A percentile compares a stretch with the other conserved stretches of the same genome.
phyloP scores from a whole-genome alignment of 2,797 vertebrate species.

The Liasis olivaceus region DNA sequence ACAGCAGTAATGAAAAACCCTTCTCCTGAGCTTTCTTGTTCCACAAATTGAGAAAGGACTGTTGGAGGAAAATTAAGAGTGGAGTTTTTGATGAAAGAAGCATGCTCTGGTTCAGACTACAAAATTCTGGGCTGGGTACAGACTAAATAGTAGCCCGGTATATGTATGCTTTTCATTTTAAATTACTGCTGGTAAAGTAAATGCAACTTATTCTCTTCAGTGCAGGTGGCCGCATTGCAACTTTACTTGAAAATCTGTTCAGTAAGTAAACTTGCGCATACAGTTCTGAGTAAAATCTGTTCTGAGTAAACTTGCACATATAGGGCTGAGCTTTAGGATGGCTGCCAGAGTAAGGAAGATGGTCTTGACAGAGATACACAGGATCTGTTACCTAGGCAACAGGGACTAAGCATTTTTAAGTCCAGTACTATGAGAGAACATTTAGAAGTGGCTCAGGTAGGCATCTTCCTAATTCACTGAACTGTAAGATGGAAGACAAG shows the following conservation, averaged over 20 bases:
- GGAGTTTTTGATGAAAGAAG: too few species aligned
- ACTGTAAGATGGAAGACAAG: too few species aligned
- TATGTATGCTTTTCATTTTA: neutral
- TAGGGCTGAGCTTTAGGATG: neutral
- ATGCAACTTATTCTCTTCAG: neutral
- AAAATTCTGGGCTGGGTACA: neutral
- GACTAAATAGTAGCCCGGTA: neutral
- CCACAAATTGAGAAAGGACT: neutral
- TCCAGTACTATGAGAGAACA: too few species aligned
- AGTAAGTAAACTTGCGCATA: neutral
- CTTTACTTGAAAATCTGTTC: neutral
- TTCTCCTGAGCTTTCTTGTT: neutral
- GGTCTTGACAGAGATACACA: neutral
- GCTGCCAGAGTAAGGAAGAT: neutral
- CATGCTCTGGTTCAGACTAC: neutral
- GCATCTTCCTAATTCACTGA: too few species aligned
- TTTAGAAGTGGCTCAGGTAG: too few species aligned
- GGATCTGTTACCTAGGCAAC: too few species aligned
- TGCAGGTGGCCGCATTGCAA: neutral
- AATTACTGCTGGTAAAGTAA: neutral
- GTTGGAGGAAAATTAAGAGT: neutral
- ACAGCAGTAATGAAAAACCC: neutral
- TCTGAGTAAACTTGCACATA: neutral
- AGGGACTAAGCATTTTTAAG: too few species aligned
- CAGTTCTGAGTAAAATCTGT: too few species aligned